Evolutionary conservation across 2,888 invertebrate genomes (phyloP).

Genomic region (Nemotelus nigrinus): DNA sequence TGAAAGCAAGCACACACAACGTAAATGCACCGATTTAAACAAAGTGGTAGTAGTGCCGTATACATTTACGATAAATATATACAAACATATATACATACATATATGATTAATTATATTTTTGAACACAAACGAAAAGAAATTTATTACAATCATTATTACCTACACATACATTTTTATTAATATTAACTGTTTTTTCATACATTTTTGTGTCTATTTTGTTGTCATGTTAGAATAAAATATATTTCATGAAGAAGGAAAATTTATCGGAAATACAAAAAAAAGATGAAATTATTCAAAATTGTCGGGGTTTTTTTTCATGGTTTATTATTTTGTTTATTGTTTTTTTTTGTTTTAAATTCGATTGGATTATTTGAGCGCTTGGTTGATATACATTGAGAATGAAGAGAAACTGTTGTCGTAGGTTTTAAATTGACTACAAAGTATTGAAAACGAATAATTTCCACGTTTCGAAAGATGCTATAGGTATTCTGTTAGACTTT

Average conservation of each 20-base stretch:
- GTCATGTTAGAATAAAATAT: conserved; percentile 36
- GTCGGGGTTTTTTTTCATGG: not conserved
- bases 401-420: too few relatives aligned
- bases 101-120: not conserved
- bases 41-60: conserved; percentile 27
- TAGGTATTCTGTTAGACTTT: too few relatives aligned
- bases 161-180: conserved; percentile 26
- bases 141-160: conserved; percentile 23
- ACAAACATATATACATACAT: not conserved
- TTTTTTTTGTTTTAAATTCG: not conserved
- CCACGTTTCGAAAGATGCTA: too few relatives aligned
- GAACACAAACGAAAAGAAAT: conserved; percentile 25
- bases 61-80: not conserved
- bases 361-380: not conserved
- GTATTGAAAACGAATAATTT: too few relatives aligned
- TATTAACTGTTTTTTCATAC: conserved; percentile 20
- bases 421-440: too few relatives aligned
- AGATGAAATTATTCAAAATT: not conserved
- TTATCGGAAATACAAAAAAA: not conserved
- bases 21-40: not conserved
- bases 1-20: too few relatives aligned
- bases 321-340: not conserved
- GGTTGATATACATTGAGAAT: too few relatives aligned
- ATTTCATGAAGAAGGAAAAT: conserved; percentile 23
- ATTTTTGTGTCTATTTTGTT: conserved; percentile 37